Evolutionary conservation across 1,140 invertebrate genomes (phyloP), one percentile per base, ranked within the genome.

Genomic region (Heliconius nattereri): DNA sequence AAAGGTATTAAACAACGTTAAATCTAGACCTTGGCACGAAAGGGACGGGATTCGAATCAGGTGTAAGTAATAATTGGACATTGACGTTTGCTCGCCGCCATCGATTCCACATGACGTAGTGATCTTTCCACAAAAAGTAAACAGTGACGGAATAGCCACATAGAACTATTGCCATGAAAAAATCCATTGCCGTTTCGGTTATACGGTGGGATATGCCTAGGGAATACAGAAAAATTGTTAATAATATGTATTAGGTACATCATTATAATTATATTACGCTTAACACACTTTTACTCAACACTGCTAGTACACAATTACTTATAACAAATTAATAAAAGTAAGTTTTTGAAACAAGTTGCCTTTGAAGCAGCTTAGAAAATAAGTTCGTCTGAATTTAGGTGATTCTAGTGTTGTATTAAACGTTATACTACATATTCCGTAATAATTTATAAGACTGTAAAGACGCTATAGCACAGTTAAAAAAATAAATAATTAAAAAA

Each of bases 71-170:
- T 7, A 95, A 79, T 40, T 92, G 83, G 19, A 95, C 93, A 78
- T 94, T 94, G 13, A 94, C 93, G 75, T 94, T 95, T 9, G 92
- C 92, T 35, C 92, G 81, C 23, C 94, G 78, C 94, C 94, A 95
- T 40, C 94, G 78, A 71, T 93, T 93, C 94, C 94, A 95, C 90
- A 94, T 91, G 32, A 93, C 89, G 78, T 92, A 93, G 78, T 95
- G 94, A 74, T 95, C 93, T 74, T 94, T 94, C 92, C 94, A 95
- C 13, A 94, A 85, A n/a, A 94, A 86, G 81, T 94, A 95, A 2
- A 94, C 91, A 0, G 92, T 94, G 7, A 94, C 90, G 1, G 89
- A 91, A 77, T 95, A 95, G 0, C 92, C 93, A 76, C 93, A 95
- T 3, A 94, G 81, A 6, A 94, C 94, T 78, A 94, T 90, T 0